phyloP scores from a whole-genome alignment of 2,888 invertebrate species.

The Nomada ferruginata region DNA sequence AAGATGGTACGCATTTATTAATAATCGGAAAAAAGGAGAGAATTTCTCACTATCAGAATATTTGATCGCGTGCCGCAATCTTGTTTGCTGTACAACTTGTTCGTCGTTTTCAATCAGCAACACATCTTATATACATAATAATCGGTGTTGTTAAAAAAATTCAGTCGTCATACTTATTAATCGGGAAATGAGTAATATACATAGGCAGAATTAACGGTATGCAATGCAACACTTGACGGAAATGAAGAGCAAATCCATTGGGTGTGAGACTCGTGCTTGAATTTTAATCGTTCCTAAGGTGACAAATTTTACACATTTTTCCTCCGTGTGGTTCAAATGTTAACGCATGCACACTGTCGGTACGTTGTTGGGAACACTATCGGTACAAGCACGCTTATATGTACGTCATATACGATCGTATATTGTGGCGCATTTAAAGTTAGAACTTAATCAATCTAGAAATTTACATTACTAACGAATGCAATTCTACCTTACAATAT shows the following conservation, averaged over 20 bases:
- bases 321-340: not conserved
- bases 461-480: conserved; percentile 45
- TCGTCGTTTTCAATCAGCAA: not conserved
- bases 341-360: not conserved
- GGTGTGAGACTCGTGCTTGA: not conserved
- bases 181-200: not conserved
- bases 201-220: not conserved
- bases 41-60: not conserved
- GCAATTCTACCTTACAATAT: conserved; percentile 45
- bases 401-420: not conserved
- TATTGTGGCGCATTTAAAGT: not conserved
- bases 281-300: not conserved
- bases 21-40: conserved; percentile 28
- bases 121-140: not conserved
- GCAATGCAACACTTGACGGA: not conserved
- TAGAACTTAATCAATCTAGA: conserved; percentile 18
- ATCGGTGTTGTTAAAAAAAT: not conserved
- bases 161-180: not conserved
- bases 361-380: not conserved
- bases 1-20: conserved; percentile 47
- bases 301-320: not conserved
- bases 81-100: not conserved
- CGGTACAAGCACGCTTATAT: not conserved
- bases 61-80: not conserved
- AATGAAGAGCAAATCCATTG: not conserved